Evolutionary conservation across 2,888 invertebrate genomes (phyloP), one percentile per base, ranked within the genome.

Genomic region (Caenorhabditis plicata): DNA sequence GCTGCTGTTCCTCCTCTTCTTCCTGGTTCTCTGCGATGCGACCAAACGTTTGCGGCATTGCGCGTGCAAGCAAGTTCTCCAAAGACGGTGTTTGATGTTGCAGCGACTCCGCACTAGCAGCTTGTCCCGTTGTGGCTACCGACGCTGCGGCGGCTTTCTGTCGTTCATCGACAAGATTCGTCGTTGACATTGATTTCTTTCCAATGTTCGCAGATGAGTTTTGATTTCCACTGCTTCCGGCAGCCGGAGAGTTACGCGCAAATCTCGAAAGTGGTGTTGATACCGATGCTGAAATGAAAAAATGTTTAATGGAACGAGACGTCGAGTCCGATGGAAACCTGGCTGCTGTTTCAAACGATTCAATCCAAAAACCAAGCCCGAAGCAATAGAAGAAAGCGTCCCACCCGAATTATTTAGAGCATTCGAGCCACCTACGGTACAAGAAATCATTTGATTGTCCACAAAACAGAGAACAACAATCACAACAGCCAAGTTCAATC

Each of bases 101-200:
- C n/a, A 84, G 81, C 51, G 83, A 83, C 57, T 84, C 84, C 19
- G 84, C 84, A 5, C 82, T 82, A 0, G 83, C 82, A 11, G 84
- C 84, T 68, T 84, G 84, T 53, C 83, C 83, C 15, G 83, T 83
- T 44, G 82, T 81, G 11, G 84, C 82, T 33, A 83, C 84, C 8
- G 54, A 54, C 23, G 64, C 57, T 22, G 62, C 69, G 11, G 46
- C 26, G 3, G 35, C n/a, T n/a, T 46, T 47, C 17, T 43, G 32
- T n/a, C 60, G 58, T 7, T 71, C 76, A 41, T 80, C 80, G 7
- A 77, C 71, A 36, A 80, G 65, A 53, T 80, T 80, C 9, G 80
- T 80, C 0, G 80, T 80, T 3, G 78, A 78, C 80, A 80, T 80
- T 19, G 77, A 77, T 45, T 80, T 80, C 54, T 80, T 75, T 15